A percentile compares a stretch with the other conserved stretches of the same genome.
Evolutionary conservation across 2,113 vertebrate genomes (phyloP).

Genomic region (Podarcis cretensis): DNA sequence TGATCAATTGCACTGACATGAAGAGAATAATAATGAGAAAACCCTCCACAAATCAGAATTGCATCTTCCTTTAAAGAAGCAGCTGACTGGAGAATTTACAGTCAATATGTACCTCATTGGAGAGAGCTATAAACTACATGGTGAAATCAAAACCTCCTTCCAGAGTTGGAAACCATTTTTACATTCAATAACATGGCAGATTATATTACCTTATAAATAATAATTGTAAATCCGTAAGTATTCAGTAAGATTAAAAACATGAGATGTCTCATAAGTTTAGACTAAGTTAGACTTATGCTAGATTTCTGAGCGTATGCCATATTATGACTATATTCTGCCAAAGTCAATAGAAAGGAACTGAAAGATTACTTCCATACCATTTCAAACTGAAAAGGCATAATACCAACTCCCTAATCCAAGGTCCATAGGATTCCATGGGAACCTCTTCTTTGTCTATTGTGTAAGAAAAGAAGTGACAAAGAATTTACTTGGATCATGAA

Average conservation of each 20-base stretch:
- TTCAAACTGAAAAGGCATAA: not conserved
- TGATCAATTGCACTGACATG: not conserved
- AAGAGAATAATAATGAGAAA: not conserved
- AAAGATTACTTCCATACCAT: conserved; percentile 25
- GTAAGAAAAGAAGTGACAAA: not conserved
- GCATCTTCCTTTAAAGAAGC: not conserved
- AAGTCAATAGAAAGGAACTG: conserved; percentile 10
- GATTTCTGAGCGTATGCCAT: conserved; percentile 12
- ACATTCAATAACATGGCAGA: not conserved
- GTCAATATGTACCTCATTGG: not conserved
- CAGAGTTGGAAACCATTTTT: not conserved
- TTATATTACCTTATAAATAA: not conserved
- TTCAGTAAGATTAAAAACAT: conserved; percentile 18
- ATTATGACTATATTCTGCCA: conserved; percentile 15
- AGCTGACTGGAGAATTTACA: conserved; percentile 4
- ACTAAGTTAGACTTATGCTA: conserved; percentile 21
- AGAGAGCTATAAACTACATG: not conserved
- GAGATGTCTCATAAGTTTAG: conserved; percentile 12
- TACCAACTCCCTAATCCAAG: not conserved
- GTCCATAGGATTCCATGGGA: not conserved
- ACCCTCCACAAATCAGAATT: not conserved
- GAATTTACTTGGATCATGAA: not conserved
- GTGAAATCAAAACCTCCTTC: not conserved
- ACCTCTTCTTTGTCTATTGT: not conserved
- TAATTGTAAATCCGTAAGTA: conserved; percentile 16